Evolutionary conservation across 2,888 invertebrate species (phyloP).

Genomic region (Dynastes hyllus): DNA sequence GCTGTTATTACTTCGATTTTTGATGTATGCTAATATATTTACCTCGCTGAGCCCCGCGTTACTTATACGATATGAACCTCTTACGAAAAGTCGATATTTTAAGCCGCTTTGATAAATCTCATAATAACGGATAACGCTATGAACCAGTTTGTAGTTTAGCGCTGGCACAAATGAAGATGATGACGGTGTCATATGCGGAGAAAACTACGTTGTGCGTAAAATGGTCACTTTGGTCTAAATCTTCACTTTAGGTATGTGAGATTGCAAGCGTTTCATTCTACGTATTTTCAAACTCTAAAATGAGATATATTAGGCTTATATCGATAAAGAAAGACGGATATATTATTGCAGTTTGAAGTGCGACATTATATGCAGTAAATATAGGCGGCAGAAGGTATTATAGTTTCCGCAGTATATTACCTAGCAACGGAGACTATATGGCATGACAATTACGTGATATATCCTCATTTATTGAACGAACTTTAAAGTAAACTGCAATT

Average conservation of each 20-base stretch:
- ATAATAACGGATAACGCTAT: conserved; percentile 20
- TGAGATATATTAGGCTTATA: too few relatives aligned
- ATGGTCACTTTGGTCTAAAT: not conserved
- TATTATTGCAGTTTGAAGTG: too few relatives aligned
- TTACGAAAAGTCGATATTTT: not conserved
- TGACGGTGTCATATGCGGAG: not conserved
- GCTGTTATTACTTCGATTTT: conserved; percentile 33
- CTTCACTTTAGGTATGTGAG: not conserved
- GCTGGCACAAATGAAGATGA: not conserved
- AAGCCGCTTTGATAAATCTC: conserved; percentile 21
- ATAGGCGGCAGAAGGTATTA: too few relatives aligned
- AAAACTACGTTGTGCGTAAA: not conserved
- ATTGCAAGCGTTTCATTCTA: too few relatives aligned
- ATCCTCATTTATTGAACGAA: too few relatives aligned
- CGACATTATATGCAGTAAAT: too few relatives aligned
- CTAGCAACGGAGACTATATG: too few relatives aligned
- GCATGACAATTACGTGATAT: too few relatives aligned
- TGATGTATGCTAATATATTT: conserved; percentile 31
- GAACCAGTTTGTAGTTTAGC: conserved; percentile 16
- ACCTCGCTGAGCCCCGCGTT: not conserved
- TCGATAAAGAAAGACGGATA: too few relatives aligned
- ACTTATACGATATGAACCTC: not conserved
- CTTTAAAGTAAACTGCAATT: too few relatives aligned
- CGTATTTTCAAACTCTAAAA: too few relatives aligned
- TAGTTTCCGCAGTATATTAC: too few relatives aligned